Base-by-base conservation (phyloP, 1,140 invertebrate genomes). In the Euwallacea fornicatus region DNA sequence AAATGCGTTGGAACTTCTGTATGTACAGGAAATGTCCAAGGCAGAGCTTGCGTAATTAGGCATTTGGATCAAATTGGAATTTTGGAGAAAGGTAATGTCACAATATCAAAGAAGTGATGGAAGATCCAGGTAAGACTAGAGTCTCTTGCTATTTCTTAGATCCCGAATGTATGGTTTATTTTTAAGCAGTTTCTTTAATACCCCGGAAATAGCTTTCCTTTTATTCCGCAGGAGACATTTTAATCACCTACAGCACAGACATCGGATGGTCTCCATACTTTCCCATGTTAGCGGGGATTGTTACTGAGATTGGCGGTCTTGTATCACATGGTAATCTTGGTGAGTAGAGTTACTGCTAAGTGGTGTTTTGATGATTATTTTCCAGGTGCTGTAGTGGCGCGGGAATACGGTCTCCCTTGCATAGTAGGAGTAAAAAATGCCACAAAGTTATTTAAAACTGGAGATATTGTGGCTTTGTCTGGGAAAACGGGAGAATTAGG, bases 191-290 rank as follows among this genome's bases (percentile, higher is more conserved):
- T 33, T 33, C 47, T 55, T 55, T 43, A 9, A 16, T 53, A 44
- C 11, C 0, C 21, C 7, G 7, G 10, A 7, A 7, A 2, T 33
- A 46, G 41, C 2, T 47, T 63, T 56, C 1, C 11, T 44, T 67
- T 16, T 16, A n/a, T 41, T 42, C 76, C 75, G 53, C 16, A 76
- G 91, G 91, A 2, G 93, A 95, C 77, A 87, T 96, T 72, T 82
- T 95, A 53, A 89, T 96, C 67, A 93, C 93, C 0, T 83, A 86
- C 66, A 86, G 86, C 15, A 95, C 93, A 0, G 93, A 96, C 78
- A 91, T 95, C 67, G 93, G 90, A 11, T 96, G 93, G 93, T 90
- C 90, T 13, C 93, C 93, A 0, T 95, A 93, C 79, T 96, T 95
- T 77, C 92, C 93, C 0, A 83, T 95, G 7, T 80, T 95, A 6